phyloP scores from a whole-genome alignment of 2,797 vertebrate genomes.

The Harpagifer antarcticus region DNA sequence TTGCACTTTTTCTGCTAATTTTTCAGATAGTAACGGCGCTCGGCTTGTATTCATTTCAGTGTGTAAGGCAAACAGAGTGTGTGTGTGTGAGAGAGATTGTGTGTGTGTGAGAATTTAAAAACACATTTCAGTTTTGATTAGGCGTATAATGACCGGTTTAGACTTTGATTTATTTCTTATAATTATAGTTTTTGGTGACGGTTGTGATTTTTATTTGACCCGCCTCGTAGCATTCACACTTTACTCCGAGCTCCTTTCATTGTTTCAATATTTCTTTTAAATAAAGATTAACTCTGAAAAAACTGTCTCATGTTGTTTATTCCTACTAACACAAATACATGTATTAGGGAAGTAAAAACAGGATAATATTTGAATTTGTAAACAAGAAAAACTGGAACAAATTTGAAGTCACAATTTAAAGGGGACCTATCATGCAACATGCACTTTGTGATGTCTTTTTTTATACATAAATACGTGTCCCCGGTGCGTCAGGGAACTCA shows the following conservation, averaged over 20 bases:
- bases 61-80: slow-evolving; percentile 4
- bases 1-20: neutral
- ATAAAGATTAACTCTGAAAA: slow-evolving; percentile 64
- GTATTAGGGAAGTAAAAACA: too few species aligned
- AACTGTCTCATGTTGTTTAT: neutral
- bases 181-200: neutral
- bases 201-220: neutral
- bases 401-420: too few species aligned
- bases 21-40: neutral
- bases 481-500: too few species aligned
- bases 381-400: too few species aligned
- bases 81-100: neutral
- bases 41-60: slow-evolving; percentile 20
- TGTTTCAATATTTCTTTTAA: slow-evolving; percentile 64
- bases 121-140: slow-evolving; percentile 29
- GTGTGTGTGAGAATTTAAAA: slow-evolving; percentile 11
- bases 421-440: too few species aligned
- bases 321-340: too few species aligned
- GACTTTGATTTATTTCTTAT: too few species aligned
- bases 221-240: slow-evolving; percentile 67
- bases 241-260: slow-evolving; percentile 48
- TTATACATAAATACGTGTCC: too few species aligned
- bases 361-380: too few species aligned
- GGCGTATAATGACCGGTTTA: slow-evolving; percentile 3
- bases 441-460: too few species aligned